Conservation (phyloP, 2,797 vertebrate genomes). For the Molothrus ater region DNA sequence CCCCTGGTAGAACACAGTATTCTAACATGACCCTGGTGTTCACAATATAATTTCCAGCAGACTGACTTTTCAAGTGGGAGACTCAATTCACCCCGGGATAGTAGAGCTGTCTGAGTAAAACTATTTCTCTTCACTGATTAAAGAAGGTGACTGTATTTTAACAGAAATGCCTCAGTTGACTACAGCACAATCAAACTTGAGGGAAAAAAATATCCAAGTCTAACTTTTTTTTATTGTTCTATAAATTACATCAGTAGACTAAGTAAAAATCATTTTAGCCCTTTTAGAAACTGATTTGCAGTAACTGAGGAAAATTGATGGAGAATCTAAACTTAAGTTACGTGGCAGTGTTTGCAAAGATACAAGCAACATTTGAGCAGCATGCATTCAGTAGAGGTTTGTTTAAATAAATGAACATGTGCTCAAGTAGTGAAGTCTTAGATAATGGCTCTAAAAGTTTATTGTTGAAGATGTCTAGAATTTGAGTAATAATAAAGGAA, state of each 20-base stretch:
- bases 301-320: not conserved
- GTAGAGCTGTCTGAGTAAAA: not conserved
- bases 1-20: not conserved
- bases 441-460: not conserved
- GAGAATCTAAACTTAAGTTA: not conserved
- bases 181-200: not conserved
- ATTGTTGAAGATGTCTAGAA: not conserved
- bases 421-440: not conserved
- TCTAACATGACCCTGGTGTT: not conserved
- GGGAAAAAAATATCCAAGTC: not conserved
- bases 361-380: not conserved
- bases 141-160: not conserved
- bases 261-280: not conserved
- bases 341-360: rapidly evolving
- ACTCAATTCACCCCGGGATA: not conserved
- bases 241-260: not conserved
- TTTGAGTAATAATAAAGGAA: not conserved
- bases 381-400: not conserved
- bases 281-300: not conserved
- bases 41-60: not conserved
- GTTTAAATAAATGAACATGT: not conserved
- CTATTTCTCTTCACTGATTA: not conserved
- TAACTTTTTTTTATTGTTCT: not conserved
- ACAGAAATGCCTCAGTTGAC: not conserved
- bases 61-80: not conserved